Conservation (phyloP, 2,888 invertebrate genomes). For the Tenthredo notha region DNA sequence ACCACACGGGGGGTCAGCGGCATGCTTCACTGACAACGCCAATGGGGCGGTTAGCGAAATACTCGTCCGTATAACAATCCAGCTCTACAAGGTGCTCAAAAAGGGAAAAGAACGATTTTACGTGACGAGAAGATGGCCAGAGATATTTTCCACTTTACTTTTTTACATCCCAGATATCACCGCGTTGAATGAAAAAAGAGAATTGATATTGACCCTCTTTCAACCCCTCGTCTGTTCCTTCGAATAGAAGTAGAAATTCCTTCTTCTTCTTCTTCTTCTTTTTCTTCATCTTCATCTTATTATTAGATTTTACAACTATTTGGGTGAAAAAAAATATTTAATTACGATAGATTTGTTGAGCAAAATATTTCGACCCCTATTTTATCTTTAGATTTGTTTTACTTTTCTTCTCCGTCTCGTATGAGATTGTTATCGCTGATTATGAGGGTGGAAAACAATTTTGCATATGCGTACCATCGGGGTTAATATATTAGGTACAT, state of each 20-base stretch:
- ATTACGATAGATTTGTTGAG: constrained; percentile 15
- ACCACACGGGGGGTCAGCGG: constrained; percentile 66
- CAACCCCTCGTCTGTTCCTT: not conserved
- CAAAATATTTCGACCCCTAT: not conserved
- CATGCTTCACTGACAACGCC: constrained; percentile 70
- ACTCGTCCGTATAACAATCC: constrained; percentile 64
- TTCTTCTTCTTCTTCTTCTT: constrained; percentile 28
- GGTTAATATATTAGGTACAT: not conserved
- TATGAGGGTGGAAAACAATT: constrained; percentile 38
- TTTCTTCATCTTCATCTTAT: not conserved
- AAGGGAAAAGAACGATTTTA: constrained; percentile 21
- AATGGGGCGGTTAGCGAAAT: constrained; percentile 70
- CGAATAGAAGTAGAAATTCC: not conserved
- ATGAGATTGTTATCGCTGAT: constrained; percentile 56
- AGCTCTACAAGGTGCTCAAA: constrained; percentile 52
- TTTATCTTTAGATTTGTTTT: not conserved
- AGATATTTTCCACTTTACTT: constrained; percentile 41
- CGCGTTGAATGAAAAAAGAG: constrained; percentile 15
- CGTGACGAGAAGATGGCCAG: constrained; percentile 37
- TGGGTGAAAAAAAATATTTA: constrained; percentile 48
- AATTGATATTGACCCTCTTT: constrained; percentile 46
- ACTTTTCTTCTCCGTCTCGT: constrained; percentile 15
- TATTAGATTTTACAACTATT: not conserved
- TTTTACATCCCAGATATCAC: constrained; percentile 31
- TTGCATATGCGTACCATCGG: constrained; percentile 41